Conservation (phyloP, 2,888 invertebrate genomes). For the Philaethria dido region DNA sequence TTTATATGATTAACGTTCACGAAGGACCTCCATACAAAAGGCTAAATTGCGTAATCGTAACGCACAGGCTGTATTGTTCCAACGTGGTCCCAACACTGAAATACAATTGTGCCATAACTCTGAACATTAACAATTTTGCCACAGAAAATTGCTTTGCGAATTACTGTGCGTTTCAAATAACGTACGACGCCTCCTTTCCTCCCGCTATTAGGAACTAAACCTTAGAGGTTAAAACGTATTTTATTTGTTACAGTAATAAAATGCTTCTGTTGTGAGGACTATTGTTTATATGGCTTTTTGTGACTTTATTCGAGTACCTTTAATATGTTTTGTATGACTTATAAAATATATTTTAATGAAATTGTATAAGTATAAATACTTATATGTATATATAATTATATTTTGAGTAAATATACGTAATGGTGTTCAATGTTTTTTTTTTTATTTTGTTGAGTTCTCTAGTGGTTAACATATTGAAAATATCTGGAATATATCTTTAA, state of each 20-base stretch:
- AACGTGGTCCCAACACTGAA: constrained; percentile 29
- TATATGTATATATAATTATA: no score
- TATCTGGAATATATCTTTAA: no score
- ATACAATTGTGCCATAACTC: constrained; percentile 28
- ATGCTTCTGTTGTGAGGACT: neutral
- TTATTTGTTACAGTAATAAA: constrained; percentile 16
- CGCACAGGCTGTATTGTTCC: constrained; percentile 23
- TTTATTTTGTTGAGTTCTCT: no score
- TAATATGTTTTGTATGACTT: neutral
- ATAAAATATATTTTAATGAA: neutral
- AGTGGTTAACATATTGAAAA: no score
- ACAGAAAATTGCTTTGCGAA: constrained; percentile 31
- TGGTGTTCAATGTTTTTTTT: no score
- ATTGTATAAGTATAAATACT: no score
- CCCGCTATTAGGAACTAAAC: constrained; percentile 10
- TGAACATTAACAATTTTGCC: constrained; percentile 31
- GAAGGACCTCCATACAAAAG: constrained; percentile 23
- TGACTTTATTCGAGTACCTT: neutral
- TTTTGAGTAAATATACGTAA: no score
- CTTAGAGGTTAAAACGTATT: neutral
- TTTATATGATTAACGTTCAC: constrained; percentile 1
- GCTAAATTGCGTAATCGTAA: constrained; percentile 30
- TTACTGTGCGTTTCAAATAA: constrained; percentile 26
- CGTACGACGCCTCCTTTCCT: constrained; percentile 5
- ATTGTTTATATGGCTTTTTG: neutral